Evolutionary conservation across 2,113 vertebrate species (phyloP).

Genomic region (Rhinichthys klamathensis): DNA sequence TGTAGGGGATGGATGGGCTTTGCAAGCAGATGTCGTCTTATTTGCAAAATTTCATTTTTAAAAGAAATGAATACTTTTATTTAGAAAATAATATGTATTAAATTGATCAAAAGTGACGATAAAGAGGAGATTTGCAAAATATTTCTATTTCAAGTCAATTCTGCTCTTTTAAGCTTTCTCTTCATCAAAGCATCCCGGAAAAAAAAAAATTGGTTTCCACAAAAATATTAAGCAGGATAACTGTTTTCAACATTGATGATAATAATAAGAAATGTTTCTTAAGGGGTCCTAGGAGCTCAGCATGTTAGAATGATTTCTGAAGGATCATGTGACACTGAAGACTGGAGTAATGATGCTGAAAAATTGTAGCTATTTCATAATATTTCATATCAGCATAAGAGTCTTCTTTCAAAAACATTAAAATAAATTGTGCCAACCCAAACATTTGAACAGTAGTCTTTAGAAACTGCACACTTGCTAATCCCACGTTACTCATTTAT

Average conservation of each 20-base stretch:
- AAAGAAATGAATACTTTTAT: background rate
- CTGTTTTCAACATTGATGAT: background rate
- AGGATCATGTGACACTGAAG: background rate
- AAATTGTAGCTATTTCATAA: background rate
- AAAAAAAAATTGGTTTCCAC: background rate
- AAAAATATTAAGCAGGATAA: background rate
- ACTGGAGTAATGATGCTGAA: background rate
- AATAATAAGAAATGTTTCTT: background rate
- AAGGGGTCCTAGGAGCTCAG: background rate
- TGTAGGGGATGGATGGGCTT: no score
- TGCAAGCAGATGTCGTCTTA: no score
- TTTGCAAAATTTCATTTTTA: no score
- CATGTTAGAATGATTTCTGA: background rate
- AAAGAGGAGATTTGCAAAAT: background rate
- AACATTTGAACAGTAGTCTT: background rate
- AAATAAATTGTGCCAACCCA: no score
- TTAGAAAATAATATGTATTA: background rate
- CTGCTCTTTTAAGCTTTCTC: background rate
- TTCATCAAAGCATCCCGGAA: background rate
- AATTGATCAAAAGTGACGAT: background rate
- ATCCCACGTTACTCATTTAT: background rate
- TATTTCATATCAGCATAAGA: no score
- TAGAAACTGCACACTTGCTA: background rate
- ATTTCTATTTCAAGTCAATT: background rate
- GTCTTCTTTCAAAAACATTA: no score